These are phyloP conservation scores for Cossypha heuglini DNA, from an alignment of 2,797 vertebrate genomes.

Conservation along the genomic window DNA sequence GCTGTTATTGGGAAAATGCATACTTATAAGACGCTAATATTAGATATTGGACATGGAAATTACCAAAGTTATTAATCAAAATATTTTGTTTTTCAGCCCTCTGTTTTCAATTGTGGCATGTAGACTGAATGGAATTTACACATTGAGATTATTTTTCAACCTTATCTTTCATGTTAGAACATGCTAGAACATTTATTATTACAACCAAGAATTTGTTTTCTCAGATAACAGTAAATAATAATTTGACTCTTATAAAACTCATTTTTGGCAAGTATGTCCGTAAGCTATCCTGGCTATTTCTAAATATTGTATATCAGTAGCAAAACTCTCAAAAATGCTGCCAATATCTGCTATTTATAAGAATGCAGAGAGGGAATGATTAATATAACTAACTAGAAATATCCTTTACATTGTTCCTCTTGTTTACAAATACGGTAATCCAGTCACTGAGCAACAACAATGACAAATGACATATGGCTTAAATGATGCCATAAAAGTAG, in stretches of 20 bases:
- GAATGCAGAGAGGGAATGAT: background rate
- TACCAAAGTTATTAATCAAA: background rate
- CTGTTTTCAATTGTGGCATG: background rate
- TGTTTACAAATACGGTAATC: background rate
- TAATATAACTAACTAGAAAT: background rate
- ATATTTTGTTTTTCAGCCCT: background rate
- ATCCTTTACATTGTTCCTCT: background rate
- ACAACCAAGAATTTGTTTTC: background rate
- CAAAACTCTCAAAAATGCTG: background rate
- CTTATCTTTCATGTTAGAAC: background rate
- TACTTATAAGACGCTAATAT: background rate
- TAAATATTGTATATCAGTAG: background rate
- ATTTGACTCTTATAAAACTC: background rate
- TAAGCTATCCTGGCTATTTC: background rate
- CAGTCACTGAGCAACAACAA: background rate
- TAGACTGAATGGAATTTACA: background rate
- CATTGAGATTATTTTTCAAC: background rate
- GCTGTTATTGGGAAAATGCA: background rate
- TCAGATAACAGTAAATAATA: background rate
- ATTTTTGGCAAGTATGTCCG: background rate
- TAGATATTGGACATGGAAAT: background rate
- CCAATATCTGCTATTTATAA: background rate
- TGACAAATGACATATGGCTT: background rate
- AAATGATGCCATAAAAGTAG: background rate
- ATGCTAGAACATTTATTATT: background rate